Percentiles rank a stretch among this genome's conserved stretches.
These are phyloP conservation scores for Rana temporaria DNA, from an alignment of 2,113 vertebrate species.

Conservation along the genomic window DNA sequence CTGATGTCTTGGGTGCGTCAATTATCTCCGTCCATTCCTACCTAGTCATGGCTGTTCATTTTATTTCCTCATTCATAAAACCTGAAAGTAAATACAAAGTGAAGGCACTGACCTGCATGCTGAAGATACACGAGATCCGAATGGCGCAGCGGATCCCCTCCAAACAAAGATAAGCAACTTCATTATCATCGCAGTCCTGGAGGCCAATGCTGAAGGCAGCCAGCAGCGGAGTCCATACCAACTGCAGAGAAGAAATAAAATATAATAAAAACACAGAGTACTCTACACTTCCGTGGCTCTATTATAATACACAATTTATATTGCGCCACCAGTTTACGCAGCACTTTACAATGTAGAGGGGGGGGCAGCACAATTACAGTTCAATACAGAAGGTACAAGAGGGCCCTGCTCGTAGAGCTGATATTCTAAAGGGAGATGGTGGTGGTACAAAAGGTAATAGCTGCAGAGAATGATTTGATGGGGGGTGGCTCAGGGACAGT, in stretches of 20 bases:
- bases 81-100: neutral
- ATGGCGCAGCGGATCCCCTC: conserved; percentile 96
- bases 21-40: neutral
- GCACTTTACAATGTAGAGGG: too few relatives aligned
- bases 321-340: too few relatives aligned
- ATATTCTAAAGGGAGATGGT: too few relatives aligned
- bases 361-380: too few relatives aligned
- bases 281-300: neutral
- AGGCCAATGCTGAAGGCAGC: conserved; percentile 95
- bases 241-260: conserved; percentile 68
- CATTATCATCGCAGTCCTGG: conserved; percentile 95
- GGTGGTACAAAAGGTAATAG: too few relatives aligned
- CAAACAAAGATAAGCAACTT: conserved; percentile 92
- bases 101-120: conserved; percentile 86
- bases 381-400: too few relatives aligned
- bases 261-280: neutral
- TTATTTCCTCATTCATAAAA: neutral
- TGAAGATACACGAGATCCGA: conserved; percentile 94
- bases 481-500: too few relatives aligned
- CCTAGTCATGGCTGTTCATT: neutral
- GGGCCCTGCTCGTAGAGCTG: too few relatives aligned
- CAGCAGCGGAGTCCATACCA: conserved; percentile 93
- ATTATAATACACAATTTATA: too few relatives aligned
- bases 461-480: too few relatives aligned
- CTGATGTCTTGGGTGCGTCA: neutral